Percentiles rank a stretch among this genome's conserved stretches.
These are phyloP conservation scores for Salminus brasiliensis DNA, from an alignment of 2,113 vertebrate species.

Conservation along the genomic window DNA sequence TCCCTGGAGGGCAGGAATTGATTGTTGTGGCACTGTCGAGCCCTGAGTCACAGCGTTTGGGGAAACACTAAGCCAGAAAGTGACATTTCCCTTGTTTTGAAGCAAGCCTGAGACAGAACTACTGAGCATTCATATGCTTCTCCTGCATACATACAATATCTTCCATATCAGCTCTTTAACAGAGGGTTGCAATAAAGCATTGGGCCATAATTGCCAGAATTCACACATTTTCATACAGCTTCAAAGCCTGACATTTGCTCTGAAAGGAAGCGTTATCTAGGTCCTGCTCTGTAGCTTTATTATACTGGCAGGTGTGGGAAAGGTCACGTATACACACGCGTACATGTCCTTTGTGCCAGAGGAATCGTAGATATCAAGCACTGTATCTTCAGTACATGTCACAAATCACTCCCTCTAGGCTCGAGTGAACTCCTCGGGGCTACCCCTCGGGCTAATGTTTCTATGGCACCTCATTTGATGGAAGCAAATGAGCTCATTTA, in stretches of 20 bases:
- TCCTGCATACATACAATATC: not conserved
- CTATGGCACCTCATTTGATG: not conserved
- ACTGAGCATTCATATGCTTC: too few species aligned
- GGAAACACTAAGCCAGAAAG: not conserved
- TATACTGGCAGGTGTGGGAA: not conserved
- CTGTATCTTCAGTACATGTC: not conserved
- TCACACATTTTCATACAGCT: not conserved
- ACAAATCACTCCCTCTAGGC: not conserved
- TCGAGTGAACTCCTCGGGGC: not conserved
- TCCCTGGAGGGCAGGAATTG: not conserved
- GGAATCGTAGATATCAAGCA: not conserved
- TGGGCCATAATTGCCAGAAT: not conserved
- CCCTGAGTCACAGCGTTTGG: not conserved
- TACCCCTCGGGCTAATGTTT: not conserved
- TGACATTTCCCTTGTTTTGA: not conserved
- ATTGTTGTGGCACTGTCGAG: not conserved
- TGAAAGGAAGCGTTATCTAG: not conserved
- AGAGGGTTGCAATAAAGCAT: not conserved
- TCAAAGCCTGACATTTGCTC: not conserved
- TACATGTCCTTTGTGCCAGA: not conserved
- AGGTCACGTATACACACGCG: not conserved
- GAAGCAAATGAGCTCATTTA: slow-evolving; percentile 3
- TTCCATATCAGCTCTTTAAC: not conserved
- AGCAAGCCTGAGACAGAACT: not conserved
- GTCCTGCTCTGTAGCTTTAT: not conserved